These are phyloP conservation scores for Nemoura dubitans DNA, from an alignment of 2,888 invertebrate species.

Conservation along the genomic window DNA sequence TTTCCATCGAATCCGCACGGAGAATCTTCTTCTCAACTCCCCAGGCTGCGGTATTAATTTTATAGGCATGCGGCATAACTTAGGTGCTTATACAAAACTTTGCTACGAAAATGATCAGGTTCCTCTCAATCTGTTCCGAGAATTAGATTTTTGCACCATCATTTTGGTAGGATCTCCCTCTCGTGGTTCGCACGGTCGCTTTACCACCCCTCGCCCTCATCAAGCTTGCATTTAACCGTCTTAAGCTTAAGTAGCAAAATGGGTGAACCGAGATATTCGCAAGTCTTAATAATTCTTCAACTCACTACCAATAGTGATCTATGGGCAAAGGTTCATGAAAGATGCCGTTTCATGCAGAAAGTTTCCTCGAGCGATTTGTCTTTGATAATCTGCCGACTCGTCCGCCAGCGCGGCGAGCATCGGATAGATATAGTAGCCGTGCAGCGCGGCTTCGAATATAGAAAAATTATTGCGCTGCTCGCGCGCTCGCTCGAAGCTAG, in stretches of 20 bases:
- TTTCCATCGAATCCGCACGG: background rate
- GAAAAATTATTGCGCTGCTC: background rate
- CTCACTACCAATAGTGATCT: constrained; percentile 7
- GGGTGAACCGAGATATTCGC: background rate
- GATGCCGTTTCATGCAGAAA: background rate
- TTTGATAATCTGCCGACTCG: background rate
- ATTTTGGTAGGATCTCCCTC: background rate
- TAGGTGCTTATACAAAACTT: constrained; percentile 5
- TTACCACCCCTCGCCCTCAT: background rate
- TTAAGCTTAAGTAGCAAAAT: constrained; percentile 12
- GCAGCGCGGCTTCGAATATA: background rate
- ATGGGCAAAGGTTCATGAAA: background rate
- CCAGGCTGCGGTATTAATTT: background rate
- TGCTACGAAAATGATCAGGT: background rate
- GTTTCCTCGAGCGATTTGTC: background rate
- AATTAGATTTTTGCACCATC: background rate
- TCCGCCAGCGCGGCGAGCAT: background rate
- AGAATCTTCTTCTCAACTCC: background rate
- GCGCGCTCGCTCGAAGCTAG: background rate
- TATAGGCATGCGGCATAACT: constrained; percentile 12
- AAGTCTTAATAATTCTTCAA: constrained; percentile 3
- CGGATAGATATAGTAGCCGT: background rate
- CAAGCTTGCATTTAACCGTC: background rate
- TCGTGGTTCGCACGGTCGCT: background rate
- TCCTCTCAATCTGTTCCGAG: background rate